These are phyloP conservation scores for Numenius arquata DNA, from an alignment of 2,113 vertebrate species.

Conservation along the genomic window DNA sequence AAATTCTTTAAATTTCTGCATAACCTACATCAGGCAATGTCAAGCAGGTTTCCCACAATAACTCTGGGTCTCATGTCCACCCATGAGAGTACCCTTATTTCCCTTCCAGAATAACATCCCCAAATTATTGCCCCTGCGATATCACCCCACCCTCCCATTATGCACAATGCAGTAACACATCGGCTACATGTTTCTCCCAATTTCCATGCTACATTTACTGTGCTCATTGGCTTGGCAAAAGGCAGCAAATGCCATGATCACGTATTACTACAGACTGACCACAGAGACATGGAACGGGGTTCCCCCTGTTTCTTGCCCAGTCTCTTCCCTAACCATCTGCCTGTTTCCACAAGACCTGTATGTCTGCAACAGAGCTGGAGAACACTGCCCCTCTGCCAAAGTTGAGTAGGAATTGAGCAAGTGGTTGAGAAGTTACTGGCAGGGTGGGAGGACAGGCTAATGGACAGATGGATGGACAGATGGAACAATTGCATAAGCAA, in stretches of 20 bases:
- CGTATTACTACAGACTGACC: background rate
- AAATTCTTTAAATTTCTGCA: background rate
- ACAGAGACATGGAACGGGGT: background rate
- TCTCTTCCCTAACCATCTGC: background rate
- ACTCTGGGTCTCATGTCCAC: background rate
- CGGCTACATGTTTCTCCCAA: accelerated
- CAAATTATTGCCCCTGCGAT: accelerated
- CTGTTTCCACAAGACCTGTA: background rate
- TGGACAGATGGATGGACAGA: conserved; percentile 54
- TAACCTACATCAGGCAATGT: background rate
- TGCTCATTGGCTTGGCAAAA: background rate
- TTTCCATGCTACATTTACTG: background rate
- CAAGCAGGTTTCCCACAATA: background rate
- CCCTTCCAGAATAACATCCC: background rate
- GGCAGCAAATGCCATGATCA: background rate
- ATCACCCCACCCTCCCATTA: too few relatives aligned
- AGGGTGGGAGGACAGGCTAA: background rate
- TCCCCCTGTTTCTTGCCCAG: background rate
- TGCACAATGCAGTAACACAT: background rate
- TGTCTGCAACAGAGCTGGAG: background rate
- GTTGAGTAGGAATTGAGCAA: background rate
- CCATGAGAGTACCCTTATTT: background rate
- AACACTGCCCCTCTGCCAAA: background rate
- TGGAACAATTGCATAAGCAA: conserved; percentile 55
- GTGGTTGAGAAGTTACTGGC: background rate